Evolutionary conservation across 2,888 invertebrate species (phyloP).

Genomic region (Eumacrocentrus americanus): DNA sequence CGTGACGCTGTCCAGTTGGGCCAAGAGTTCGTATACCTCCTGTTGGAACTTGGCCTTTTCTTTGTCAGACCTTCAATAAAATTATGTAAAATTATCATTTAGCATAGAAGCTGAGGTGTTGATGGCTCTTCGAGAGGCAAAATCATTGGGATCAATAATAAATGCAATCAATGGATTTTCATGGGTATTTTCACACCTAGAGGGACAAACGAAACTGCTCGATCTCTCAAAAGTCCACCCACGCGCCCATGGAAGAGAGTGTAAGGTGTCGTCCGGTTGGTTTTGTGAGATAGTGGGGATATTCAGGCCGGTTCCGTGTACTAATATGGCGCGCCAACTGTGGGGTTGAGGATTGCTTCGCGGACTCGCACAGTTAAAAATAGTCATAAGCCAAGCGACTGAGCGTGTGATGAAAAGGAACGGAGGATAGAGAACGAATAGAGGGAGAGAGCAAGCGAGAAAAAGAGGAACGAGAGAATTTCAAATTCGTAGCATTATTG

Average conservation of each 20-base stretch:
- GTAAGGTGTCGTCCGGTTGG: slow-evolving; percentile 57
- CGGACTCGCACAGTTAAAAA: slow-evolving; percentile 57
- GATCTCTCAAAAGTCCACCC: slow-evolving; percentile 39
- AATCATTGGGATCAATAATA: not conserved
- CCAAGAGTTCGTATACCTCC: slow-evolving; percentile 96
- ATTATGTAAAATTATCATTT: not conserved
- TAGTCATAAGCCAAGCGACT: slow-evolving; percentile 55
- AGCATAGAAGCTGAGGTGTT: not conserved
- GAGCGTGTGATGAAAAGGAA: slow-evolving; percentile 39
- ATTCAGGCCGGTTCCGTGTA: slow-evolving; percentile 55
- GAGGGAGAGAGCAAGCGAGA: slow-evolving; percentile 23
- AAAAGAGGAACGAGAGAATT: not conserved
- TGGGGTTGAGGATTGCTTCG: slow-evolving; percentile 54
- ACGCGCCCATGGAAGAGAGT: slow-evolving; percentile 48
- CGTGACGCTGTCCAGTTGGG: slow-evolving; percentile 91
- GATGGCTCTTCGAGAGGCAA: not conserved
- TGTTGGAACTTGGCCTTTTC: slow-evolving; percentile 98
- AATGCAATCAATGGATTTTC: too few species aligned
- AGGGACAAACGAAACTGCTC: slow-evolving; percentile 24
- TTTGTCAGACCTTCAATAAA: slow-evolving; percentile 84
- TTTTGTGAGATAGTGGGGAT: slow-evolving; percentile 57
- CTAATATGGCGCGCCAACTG: slow-evolving; percentile 61
- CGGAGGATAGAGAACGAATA: slow-evolving; percentile 31
- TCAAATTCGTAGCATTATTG: not conserved
- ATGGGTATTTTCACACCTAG: not conserved